Evolutionary conservation across 2,888 invertebrate species (phyloP), one percentile per base, ranked within the genome.

Genomic region (Temnothorax unifasciatus): DNA sequence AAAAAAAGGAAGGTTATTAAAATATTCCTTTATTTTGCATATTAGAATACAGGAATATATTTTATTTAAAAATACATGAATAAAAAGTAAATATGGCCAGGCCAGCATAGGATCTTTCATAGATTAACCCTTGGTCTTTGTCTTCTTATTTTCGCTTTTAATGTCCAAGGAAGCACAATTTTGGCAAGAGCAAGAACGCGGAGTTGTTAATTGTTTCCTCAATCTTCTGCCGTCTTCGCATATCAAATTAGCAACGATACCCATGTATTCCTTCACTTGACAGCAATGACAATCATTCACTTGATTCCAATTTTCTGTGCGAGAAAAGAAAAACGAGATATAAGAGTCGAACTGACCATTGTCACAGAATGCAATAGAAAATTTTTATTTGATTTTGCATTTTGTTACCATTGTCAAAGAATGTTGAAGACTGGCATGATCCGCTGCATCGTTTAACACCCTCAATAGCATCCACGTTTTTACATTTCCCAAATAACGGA

Each of bases 391-490:
- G 5, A 68, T 64, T 52, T 73, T 47, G 15, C 95, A 52, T 25
- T n/a, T 25, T n/a, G 9, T 96, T 92, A 97, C 97, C 95, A 90
- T 95, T 94, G 92, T 97, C 97, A 89, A 96, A 97, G n/a, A 96
- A 94, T 0, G 97, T 97, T 25, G 96, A 96, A 0, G 98, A 97
- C 87, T 96, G 95, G 91, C 98, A 98, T 18, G 95, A 93, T 0
- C 98, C 98, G 71, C 96, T 95, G 91, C 98, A 98, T 94, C 97
- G 97, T 11, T 96, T 96, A 91, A 98, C 96, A 6, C 96, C 96
- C 5, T 90, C 88, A 25, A 98, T 95, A 0, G 96, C 95, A 77
- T 95, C 92, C 38, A 95, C 93, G 95, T 98, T 98, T 85, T 95
- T 94, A 93, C 98, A 98, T 1, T 95, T 89, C 0, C 97, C 97